Evolutionary conservation across 2,888 invertebrate species (phyloP).

Genomic region (Coremacera marginata): DNA sequence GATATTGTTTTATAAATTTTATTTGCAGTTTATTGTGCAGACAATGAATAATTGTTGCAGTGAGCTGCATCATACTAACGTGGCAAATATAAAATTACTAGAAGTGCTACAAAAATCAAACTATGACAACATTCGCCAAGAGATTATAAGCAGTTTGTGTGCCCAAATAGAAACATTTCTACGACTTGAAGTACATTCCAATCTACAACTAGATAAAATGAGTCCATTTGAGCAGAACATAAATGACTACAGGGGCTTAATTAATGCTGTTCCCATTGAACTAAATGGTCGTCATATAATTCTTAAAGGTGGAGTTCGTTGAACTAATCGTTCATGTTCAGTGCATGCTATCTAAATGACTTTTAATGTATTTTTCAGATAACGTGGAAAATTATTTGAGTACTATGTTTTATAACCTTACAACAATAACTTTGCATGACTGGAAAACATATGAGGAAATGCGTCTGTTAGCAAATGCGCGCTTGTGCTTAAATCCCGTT

Average conservation of each 20-base stretch:
- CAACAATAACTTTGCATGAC: conserved; percentile 96
- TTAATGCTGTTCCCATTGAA: conserved; percentile 73
- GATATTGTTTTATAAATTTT: conserved; percentile 24
- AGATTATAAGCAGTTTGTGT: conserved; percentile 80
- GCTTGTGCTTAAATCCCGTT: conserved; percentile 84
- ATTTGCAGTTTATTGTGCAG: conserved; percentile 70
- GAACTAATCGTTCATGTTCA: not conserved
- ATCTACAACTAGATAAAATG: conserved; percentile 81
- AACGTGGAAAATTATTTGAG: conserved; percentile 91
- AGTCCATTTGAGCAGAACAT: conserved; percentile 76
- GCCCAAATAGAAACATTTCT: conserved; percentile 93
- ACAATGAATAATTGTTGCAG: conserved; percentile 69
- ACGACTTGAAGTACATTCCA: conserved; percentile 91
- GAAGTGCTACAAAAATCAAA: conserved; percentile 58
- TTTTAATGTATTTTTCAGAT: conserved; percentile 56
- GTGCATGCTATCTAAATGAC: conserved; percentile 39
- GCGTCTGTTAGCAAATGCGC: conserved; percentile 90
- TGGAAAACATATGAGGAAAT: conserved; percentile 98
- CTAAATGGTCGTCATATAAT: conserved; percentile 74
- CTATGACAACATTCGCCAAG: conserved; percentile 69
- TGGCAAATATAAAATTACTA: conserved; percentile 54
- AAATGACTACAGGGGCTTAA: conserved; percentile 75
- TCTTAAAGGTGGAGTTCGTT: conserved; percentile 72
- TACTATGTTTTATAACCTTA: conserved; percentile 95
- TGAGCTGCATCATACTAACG: conserved; percentile 47